These are phyloP conservation scores for Cheilosia scutellata DNA, from an alignment of 2,888 invertebrate genomes.

Conservation along the genomic window DNA sequence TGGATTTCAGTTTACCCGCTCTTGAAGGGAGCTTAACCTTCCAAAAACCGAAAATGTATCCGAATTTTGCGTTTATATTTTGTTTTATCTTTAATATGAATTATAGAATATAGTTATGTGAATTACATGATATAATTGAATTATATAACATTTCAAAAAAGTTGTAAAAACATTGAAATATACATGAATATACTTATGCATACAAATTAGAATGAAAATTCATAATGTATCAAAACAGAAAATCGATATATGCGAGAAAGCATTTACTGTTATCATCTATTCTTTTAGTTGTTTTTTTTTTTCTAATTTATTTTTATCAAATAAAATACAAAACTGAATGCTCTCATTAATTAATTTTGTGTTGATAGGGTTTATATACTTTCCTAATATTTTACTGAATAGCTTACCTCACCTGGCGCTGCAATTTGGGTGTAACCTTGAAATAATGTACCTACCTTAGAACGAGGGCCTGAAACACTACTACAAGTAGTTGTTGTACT, in stretches of 20 bases:
- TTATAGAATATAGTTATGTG: conserved; percentile 42
- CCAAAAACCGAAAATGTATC: conserved; percentile 5
- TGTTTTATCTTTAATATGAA: conserved; percentile 36
- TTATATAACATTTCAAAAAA: conserved; percentile 42
- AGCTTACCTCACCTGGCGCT: too few relatives aligned
- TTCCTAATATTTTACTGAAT: too few relatives aligned
- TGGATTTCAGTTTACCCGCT: conserved; percentile 8
- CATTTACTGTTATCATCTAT: conserved; percentile 62
- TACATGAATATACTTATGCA: conserved; percentile 20
- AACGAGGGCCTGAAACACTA: too few relatives aligned
- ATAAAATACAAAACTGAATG: conserved; percentile 60
- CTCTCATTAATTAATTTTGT: conserved; percentile 21
- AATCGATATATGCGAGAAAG: conserved; percentile 45
- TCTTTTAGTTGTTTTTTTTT: conserved; percentile 37
- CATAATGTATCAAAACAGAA: conserved; percentile 20
- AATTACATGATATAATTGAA: conserved; percentile 17
- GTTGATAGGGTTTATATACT: too few relatives aligned
- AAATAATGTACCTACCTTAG: too few relatives aligned
- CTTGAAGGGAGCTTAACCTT: conserved; percentile 11
- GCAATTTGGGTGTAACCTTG: too few relatives aligned
- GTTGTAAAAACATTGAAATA: conserved; percentile 50
- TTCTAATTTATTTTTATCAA: conserved; percentile 70
- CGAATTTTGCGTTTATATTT: conserved; percentile 12
- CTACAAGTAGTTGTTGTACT: too few relatives aligned
- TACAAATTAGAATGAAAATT: conserved; percentile 49